Base-by-base conservation (phyloP, 2,888 invertebrate genomes). In the Ephialtes manifestator region DNA sequence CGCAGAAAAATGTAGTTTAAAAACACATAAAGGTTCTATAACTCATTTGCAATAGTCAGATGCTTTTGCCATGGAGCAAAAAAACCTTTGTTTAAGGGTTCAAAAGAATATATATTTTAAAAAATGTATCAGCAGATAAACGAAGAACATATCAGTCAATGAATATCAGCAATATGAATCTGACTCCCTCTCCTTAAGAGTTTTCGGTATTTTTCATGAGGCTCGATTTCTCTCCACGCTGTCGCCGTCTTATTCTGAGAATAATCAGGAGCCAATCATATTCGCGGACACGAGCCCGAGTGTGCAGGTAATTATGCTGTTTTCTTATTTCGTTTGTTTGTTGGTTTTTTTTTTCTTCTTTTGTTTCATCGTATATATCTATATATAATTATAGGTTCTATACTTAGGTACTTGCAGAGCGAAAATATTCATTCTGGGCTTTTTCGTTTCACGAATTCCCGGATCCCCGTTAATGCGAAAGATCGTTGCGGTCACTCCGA, bases 401-500 rank as follows among this genome's bases (percentile, higher is more conserved):
- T 79, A 81, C 74, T 85, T 85, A 85, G 84, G 84, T 85, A 82
- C 85, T 85, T 85, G 85, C 85, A 85, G 85, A 82, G 82, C 85
- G 79, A 85, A 84, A 85, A 85, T 75, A 79, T 81, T 81, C 67
- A 81, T 85, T 78, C 79, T 79, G 79, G 75, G 74, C 67, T 65
- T 71, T 67, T 71, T 85, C 85, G 82, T 72, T 79, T 65, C 51
- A 82, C 85, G 85, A 85, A 72, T 82, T 85, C 65, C 76, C 82
- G 79, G 75, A 76, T 79, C 31, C 67, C 79, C 76, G 39, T 76
- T 75, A n/a, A 18, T 51, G 82, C 82, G 70, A 71, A 70, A 51
- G 24, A 63, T 63, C 39, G 15, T 58, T 67, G 76, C 18, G 72
- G 83, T 89, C 88, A 89, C 84, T 89, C 88, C 31, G 89, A 88